Evolutionary conservation across 23 tunicate genomes (phyloP).

Genomic region (Clavelina lepadiformis): DNA sequence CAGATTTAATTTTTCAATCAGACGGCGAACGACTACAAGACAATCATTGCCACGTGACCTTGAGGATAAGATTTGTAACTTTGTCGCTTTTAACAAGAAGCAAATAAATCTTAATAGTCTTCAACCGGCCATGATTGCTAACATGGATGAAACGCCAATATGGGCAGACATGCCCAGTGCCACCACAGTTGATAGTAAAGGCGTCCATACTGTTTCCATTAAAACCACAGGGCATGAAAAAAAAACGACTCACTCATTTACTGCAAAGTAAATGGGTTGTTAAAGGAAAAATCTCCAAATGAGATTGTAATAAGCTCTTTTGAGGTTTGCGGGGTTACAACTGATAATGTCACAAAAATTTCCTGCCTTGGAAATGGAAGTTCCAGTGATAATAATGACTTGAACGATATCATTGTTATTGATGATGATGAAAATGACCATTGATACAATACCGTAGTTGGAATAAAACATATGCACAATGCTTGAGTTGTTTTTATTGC

Average conservation of each 20-base stretch:
- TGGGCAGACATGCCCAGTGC: conserved; percentile 43
- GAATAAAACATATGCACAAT: too few relatives aligned
- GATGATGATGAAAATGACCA: too few relatives aligned
- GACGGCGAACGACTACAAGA: conserved; percentile 29
- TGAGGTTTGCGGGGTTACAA: too few relatives aligned
- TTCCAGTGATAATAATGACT: background rate
- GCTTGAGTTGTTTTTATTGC: too few relatives aligned
- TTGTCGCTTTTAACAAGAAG: conserved; percentile 13
- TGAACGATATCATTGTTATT: too few relatives aligned
- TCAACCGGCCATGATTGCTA: conserved; percentile 19
- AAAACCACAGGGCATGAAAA: conserved; percentile 32
- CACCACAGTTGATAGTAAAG: conserved; percentile 23
- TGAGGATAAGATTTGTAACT: conserved; percentile 8
- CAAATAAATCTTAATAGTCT: conserved; percentile 4
- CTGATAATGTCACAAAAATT: conserved; percentile 6
- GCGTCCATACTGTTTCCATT: conserved; percentile 18
- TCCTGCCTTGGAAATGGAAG: conserved; percentile 12
- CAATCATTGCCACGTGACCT: conserved; percentile 25
- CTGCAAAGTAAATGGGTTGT: too few relatives aligned
- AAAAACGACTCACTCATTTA: too few relatives aligned
- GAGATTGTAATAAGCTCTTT: conserved; percentile 1
- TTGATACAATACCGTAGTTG: too few relatives aligned
- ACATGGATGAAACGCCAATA: conserved; percentile 36
- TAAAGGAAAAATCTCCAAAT: conserved; percentile 11
- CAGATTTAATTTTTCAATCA: conserved; percentile 10